Conservation (phyloP, 2,888 invertebrate genomes). For the Pachliopta kotzebuea region DNA sequence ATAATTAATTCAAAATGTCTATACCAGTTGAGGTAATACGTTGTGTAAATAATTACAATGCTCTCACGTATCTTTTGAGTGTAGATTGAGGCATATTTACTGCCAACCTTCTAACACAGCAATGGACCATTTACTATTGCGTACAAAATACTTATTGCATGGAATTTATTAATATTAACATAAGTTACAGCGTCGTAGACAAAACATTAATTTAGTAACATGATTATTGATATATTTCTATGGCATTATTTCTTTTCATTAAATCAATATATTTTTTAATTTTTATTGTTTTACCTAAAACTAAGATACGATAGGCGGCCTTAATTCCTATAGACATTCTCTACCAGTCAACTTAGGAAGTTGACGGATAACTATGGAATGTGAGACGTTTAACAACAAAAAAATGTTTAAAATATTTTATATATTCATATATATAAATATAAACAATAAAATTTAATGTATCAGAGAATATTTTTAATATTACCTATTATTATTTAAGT, state of each 20-base stretch:
- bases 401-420: too few species aligned
- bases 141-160: slow-evolving; percentile 1
- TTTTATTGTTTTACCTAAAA: too few species aligned
- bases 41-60: slow-evolving; percentile 44
- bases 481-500: neutral
- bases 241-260: neutral
- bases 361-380: too few species aligned
- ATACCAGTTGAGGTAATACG: slow-evolving; percentile 44
- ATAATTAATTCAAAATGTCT: slow-evolving; percentile 27
- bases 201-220: neutral
- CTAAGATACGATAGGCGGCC: too few species aligned
- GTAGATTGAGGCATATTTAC: slow-evolving; percentile 37
- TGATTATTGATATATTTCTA: neutral
- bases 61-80: slow-evolving; percentile 48
- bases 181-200: neutral
- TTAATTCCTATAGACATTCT: too few species aligned
- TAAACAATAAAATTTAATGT: too few species aligned
- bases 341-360: too few species aligned
- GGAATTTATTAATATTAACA: neutral
- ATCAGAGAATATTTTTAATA: too few species aligned
- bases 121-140: neutral
- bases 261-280: neutral
- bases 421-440: too few species aligned
- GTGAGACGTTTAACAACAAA: too few species aligned
- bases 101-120: slow-evolving; percentile 31